phyloP scores from a whole-genome alignment of 2,113 vertebrate genomes.

The Semnornis frantzii region DNA sequence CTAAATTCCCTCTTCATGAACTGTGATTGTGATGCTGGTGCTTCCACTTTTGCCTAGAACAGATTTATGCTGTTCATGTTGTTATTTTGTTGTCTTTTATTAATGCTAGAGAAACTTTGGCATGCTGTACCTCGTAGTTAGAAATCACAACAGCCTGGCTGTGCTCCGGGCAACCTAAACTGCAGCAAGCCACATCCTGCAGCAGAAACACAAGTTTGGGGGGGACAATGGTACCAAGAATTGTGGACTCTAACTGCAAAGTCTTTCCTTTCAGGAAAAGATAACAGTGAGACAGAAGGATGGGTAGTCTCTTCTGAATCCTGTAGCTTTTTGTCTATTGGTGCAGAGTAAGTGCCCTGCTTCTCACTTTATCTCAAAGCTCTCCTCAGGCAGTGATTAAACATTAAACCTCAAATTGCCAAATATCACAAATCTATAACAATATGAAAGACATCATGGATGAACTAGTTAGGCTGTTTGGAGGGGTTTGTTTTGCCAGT shows the following conservation, averaged over 20 bases:
- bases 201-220: background rate
- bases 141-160: background rate
- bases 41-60: background rate
- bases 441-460: background rate
- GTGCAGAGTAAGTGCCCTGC: constrained; percentile 85
- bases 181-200: background rate
- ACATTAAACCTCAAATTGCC: background rate
- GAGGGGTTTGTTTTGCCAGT: background rate
- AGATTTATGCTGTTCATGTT: background rate
- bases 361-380: background rate
- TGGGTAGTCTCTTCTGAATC: constrained; percentile 99
- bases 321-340: constrained; percentile 98
- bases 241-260: background rate
- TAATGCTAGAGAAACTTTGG: background rate
- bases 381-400: background rate
- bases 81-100: background rate
- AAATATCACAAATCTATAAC: background rate
- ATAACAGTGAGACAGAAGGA: constrained; percentile 89
- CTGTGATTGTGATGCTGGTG: background rate
- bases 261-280: constrained; percentile 74
- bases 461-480: background rate
- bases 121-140: background rate
- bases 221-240: background rate
- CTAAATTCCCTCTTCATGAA: background rate
- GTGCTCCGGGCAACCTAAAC: background rate